phyloP scores from a whole-genome alignment of 2,113 vertebrate species.

The Alethe diademata region DNA sequence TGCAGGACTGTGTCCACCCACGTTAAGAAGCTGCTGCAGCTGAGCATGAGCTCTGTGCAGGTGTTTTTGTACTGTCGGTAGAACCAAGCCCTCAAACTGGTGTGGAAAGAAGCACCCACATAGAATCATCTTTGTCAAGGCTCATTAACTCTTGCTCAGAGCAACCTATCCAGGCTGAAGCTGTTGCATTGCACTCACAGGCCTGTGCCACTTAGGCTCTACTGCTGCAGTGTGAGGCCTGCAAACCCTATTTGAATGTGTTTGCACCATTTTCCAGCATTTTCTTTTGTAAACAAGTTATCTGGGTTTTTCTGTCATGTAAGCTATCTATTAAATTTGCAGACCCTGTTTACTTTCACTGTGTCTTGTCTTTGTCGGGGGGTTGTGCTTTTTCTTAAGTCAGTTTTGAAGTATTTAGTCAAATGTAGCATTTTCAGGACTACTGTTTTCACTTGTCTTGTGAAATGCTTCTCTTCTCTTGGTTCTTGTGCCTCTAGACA shows the following conservation, averaged over 20 bases:
- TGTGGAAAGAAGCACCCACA: background rate
- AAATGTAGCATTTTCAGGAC: background rate
- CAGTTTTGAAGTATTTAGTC: background rate
- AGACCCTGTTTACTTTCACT: background rate
- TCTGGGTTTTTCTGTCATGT: background rate
- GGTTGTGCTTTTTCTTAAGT: background rate
- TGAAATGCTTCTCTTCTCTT: background rate
- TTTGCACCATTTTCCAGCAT: background rate
- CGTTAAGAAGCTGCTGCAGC: background rate
- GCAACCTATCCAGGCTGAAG: background rate
- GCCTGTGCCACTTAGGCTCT: background rate
- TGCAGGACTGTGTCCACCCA: background rate
- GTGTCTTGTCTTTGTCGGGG: background rate
- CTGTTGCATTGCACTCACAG: background rate
- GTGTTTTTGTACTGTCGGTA: background rate
- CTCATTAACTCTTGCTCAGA: background rate
- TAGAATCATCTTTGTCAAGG: background rate
- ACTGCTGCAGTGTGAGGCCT: background rate
- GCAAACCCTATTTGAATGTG: background rate
- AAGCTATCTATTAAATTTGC: background rate
- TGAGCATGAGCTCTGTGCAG: background rate
- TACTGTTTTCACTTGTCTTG: background rate
- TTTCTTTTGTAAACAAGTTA: background rate
- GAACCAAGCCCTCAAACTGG: background rate
- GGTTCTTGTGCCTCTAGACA: background rate